phyloP scores from a whole-genome alignment of 2,888 invertebrate species.

The Drosophila gaucha region DNA sequence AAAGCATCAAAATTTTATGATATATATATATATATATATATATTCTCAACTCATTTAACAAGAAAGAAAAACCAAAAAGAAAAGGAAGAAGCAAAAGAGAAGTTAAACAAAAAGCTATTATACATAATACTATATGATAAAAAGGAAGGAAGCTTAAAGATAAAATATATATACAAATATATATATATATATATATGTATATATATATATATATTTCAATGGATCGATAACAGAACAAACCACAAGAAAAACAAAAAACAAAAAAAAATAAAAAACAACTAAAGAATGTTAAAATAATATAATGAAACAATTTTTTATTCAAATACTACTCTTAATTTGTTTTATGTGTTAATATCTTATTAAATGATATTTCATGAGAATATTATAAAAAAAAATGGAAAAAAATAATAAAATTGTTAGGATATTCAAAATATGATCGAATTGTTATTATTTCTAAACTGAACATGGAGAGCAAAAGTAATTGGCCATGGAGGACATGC shows the following conservation, averaged over 20 bases:
- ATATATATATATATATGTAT: slow-evolving; percentile 31
- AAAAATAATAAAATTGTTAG: slow-evolving; percentile 69
- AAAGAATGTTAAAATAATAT: slow-evolving; percentile 69
- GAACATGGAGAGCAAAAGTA: not conserved
- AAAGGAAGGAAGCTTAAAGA: slow-evolving; percentile 33
- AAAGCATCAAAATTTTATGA: slow-evolving; percentile 73
- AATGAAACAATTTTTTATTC: slow-evolving; percentile 77
- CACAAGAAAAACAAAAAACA: slow-evolving; percentile 39
- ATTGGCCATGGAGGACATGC: not conserved
- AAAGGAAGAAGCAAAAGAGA: slow-evolving; percentile 23
- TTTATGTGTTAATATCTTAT: slow-evolving; percentile 81
- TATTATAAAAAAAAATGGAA: slow-evolving; percentile 56
- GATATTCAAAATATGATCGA: slow-evolving; percentile 67
- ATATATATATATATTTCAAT: slow-evolving; percentile 75
- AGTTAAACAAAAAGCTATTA: slow-evolving; percentile 37
- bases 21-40: no score
- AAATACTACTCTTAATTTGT: slow-evolving; percentile 80
- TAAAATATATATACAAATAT: slow-evolving; percentile 25
- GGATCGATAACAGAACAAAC: slow-evolving; percentile 66
- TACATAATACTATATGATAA: slow-evolving; percentile 39
- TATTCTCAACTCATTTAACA: slow-evolving; percentile 73
- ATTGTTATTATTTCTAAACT: not conserved
- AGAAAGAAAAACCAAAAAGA: slow-evolving; percentile 21
- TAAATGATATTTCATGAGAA: slow-evolving; percentile 79
- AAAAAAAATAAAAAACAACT: no score